phyloP scores from a whole-genome alignment of 2,113 vertebrate genomes.

The Megalops atlanticus region DNA sequence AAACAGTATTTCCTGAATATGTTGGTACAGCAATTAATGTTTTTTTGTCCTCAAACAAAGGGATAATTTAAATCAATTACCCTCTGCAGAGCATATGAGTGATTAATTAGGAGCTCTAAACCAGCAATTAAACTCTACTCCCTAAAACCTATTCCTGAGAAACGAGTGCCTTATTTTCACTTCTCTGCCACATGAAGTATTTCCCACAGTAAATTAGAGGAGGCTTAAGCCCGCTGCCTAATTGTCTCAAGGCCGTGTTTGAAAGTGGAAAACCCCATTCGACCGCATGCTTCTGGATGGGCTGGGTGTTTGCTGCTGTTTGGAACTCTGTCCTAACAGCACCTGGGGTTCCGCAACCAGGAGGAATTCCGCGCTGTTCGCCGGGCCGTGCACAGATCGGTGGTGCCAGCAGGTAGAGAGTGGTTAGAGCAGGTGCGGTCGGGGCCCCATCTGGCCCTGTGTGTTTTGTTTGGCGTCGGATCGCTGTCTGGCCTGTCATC shows the following conservation, averaged over 20 bases:
- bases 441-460: background rate
- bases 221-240: constrained; percentile 39
- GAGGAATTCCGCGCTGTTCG: too few species aligned
- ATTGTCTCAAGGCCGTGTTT: constrained; percentile 23
- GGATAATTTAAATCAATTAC: constrained; percentile 50
- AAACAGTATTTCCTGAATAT: background rate
- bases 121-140: constrained; percentile 38
- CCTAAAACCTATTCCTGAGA: constrained; percentile 26
- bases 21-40: constrained; percentile 6
- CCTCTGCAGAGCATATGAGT: constrained; percentile 4
- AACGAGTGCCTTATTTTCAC: constrained; percentile 39
- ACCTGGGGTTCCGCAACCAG: too few species aligned
- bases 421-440: background rate
- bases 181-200: constrained; percentile 37
- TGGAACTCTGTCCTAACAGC: too few species aligned
- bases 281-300: background rate
- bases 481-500: background rate
- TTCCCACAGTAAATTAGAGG: constrained; percentile 52
- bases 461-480: background rate
- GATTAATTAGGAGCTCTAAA: constrained; percentile 47
- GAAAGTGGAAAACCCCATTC: background rate
- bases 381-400: too few species aligned
- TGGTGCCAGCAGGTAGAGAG: background rate
- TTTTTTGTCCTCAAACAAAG: constrained; percentile 21
- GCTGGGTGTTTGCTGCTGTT: background rate